Percentiles rank a stretch among this genome's conserved stretches.
Evolutionary conservation across 2,888 invertebrate species (phyloP).

Genomic region (Hyppa rectilinea): DNA sequence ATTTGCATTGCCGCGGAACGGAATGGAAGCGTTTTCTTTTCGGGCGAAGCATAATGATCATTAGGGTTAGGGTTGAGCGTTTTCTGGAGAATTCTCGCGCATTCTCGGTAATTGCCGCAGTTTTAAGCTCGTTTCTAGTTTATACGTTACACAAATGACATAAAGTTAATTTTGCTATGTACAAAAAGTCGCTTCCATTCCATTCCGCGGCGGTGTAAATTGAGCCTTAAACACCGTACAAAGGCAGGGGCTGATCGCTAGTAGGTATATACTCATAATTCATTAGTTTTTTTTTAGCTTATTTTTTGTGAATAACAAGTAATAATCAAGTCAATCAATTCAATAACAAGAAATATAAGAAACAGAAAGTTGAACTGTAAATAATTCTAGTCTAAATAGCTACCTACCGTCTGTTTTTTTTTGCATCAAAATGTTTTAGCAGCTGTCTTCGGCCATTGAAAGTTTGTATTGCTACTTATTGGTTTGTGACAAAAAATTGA

Average conservation of each 20-base stretch:
- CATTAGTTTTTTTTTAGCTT: constrained; percentile 20
- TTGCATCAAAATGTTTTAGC: constrained; percentile 1
- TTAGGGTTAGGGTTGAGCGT: no score
- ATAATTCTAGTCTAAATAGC: constrained; percentile 17
- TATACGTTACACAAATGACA: no score
- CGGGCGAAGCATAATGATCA: no score
- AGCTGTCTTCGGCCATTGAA: constrained; percentile 3
- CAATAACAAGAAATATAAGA: constrained; percentile 15
- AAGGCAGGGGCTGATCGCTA: not conserved
- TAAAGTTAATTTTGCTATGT: no score
- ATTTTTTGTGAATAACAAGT: not conserved
- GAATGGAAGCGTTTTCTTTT: no score
- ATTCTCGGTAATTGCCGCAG: no score
- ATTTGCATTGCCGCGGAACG: no score
- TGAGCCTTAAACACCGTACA: not conserved
- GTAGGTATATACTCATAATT: constrained; percentile 6
- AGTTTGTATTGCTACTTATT: constrained; percentile 20
- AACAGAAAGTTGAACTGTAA: constrained; percentile 33
- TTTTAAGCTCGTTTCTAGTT: no score
- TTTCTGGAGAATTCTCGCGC: no score
- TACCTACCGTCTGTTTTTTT: constrained; percentile 11
- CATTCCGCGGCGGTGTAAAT: no score
- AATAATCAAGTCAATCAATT: not conserved
- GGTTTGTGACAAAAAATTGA: constrained; percentile 16
- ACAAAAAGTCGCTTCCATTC: no score